Conservation (phyloP, 2,888 invertebrate species). For the Coleophora deauratella region DNA sequence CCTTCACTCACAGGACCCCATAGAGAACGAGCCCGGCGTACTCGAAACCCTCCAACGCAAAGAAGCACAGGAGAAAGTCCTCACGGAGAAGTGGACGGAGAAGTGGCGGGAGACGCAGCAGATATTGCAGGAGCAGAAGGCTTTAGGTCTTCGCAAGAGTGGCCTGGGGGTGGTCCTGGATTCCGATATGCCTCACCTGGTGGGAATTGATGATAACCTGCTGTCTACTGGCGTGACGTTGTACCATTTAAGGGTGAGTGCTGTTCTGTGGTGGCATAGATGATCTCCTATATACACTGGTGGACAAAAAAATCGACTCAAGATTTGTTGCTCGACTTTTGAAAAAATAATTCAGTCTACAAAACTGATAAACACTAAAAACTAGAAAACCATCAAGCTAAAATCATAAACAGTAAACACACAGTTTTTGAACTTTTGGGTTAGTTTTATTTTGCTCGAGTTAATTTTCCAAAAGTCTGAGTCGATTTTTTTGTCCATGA, state of each 20-base stretch:
- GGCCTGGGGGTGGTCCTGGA: constrained; percentile 91
- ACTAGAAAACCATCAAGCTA: too few relatives aligned
- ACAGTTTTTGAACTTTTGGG: too few relatives aligned
- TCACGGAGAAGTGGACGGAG: constrained; percentile 94
- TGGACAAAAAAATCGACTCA: too few relatives aligned
- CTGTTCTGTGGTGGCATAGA: too few relatives aligned
- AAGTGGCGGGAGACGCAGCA: constrained; percentile 94
- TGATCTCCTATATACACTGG: too few relatives aligned
- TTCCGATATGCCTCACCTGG: constrained; percentile 93
- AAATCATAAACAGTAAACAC: too few relatives aligned
- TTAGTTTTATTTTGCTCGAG: too few relatives aligned
- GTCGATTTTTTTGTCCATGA: too few relatives aligned
- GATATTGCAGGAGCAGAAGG: constrained; percentile 90
- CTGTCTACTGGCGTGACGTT: constrained; percentile 93
- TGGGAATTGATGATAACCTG: constrained; percentile 92
- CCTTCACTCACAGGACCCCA: constrained; percentile 52
- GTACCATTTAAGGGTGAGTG: constrained; percentile 85
- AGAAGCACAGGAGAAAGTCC: constrained; percentile 90
- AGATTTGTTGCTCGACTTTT: too few relatives aligned
- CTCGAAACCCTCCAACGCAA: constrained; percentile 90
- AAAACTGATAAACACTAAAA: too few relatives aligned
- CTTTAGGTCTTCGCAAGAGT: constrained; percentile 88
- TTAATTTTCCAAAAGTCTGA: too few relatives aligned
- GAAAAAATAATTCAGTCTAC: too few relatives aligned
- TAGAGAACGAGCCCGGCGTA: constrained; percentile 76